Evolutionary conservation across 1,140 invertebrate genomes (phyloP), one percentile per base, ranked within the genome.

Genomic region (Phenacoccus solenopsis): DNA sequence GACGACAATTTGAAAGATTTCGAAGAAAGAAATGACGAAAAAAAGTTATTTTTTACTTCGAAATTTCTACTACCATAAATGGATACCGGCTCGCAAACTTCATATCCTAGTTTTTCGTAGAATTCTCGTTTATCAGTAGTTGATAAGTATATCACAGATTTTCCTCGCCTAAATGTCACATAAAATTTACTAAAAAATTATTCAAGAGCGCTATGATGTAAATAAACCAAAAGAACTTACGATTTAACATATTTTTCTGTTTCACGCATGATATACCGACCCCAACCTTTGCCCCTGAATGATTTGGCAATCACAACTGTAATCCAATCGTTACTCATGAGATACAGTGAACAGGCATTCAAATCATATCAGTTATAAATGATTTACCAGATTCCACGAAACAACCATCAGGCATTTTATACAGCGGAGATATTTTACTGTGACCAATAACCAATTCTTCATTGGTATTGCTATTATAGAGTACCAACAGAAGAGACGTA

Each of bases 61-160:
- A 64, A 64, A 64, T 16, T 49, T 16, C 59, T 10, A 25, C 24
- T 24, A 9, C 75, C 75, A 72, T 73, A 77, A 72, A 77, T 72
- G 16, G 73, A 69, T 30, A 79, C 67, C 25, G 78, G 77, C 25
- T 75, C 70, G 72, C 76, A 76, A 22, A 72, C 61, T 28, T 67
- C 21, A 70, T 78, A 79, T 1, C 78, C 78, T 5, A 79, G 70
- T 72, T 76, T 77, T 25, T 70, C 28, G 72, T 79, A 79, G 74
- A 79, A 79, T 59, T 71, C 74, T 76, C 78, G 73, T 72, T 78
- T 73, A 56, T 76, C 76, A 30, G 72, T 69, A 24, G 78, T 78
- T 16, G 77, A 76, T 25, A 78, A 73, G 61, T 76, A 77, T 1
- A 77, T 70, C n/a, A 57, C 71, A 67, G 59, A 69, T 25, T 77